Conservation (phyloP, 2,797 vertebrate genomes). For the Tiaroga cobitis region DNA sequence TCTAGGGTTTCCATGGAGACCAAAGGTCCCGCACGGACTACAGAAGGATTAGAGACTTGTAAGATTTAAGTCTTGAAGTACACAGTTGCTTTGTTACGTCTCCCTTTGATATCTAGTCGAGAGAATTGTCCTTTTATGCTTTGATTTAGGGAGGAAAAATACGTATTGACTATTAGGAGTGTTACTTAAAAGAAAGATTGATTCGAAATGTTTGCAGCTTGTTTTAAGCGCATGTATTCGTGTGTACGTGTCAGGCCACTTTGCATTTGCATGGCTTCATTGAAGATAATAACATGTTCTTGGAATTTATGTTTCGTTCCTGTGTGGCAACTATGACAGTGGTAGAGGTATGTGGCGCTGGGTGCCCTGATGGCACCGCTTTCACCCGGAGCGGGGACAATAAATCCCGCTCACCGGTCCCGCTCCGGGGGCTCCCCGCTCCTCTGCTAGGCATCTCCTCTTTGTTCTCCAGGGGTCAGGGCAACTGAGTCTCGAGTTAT, state of each 20-base stretch:
- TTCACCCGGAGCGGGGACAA: slow-evolving; percentile 67
- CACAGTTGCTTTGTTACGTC: slow-evolving; percentile 86
- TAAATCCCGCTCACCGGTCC: slow-evolving; percentile 79
- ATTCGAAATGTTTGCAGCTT: slow-evolving; percentile 78
- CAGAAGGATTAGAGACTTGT: slow-evolving; percentile 99
- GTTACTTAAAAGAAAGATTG: slow-evolving; percentile 72
- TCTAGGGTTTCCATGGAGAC: slow-evolving; percentile 98
- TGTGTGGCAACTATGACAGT: slow-evolving; percentile 76
- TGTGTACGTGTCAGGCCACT: neutral
- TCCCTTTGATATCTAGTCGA: slow-evolving; percentile 85
- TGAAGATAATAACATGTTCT: slow-evolving; percentile 58
- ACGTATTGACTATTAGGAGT: slow-evolving; percentile 75
- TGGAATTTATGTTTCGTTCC: slow-evolving; percentile 71
- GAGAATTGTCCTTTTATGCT: slow-evolving; percentile 80
- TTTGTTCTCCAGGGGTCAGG: slow-evolving; percentile 89
- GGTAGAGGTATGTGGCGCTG: slow-evolving; percentile 70
- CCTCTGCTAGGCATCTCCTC: slow-evolving; percentile 83
- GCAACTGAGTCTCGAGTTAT: slow-evolving; percentile 89
- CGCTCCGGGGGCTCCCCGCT: slow-evolving; percentile 77
- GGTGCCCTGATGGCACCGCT: slow-evolving; percentile 70
- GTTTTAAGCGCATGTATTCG: neutral
- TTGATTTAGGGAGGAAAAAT: slow-evolving; percentile 73
- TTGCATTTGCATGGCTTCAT: slow-evolving; percentile 71
- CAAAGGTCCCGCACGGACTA: slow-evolving; percentile 98
- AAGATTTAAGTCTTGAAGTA: slow-evolving; percentile 99